These are phyloP conservation scores for Yponomeuta cagnagella DNA, from an alignment of 2,888 invertebrate species.

Conservation along the genomic window DNA sequence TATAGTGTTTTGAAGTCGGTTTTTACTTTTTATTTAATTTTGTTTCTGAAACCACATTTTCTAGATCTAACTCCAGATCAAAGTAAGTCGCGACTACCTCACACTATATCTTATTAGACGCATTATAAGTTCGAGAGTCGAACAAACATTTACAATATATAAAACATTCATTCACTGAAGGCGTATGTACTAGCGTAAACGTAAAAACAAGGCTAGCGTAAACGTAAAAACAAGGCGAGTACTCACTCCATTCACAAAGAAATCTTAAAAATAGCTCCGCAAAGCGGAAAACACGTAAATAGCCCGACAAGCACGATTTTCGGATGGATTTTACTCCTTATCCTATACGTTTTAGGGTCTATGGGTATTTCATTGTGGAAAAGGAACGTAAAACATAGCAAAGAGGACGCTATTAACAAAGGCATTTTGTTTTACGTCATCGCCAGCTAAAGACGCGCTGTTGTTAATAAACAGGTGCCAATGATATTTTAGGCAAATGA, in stretches of 20 bases:
- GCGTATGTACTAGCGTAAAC: not conserved
- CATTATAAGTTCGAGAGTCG: not conserved
- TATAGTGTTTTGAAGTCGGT: too few species aligned
- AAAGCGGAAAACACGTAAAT: not conserved
- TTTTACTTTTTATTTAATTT: too few species aligned
- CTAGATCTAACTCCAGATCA: too few species aligned
- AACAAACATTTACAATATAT: not conserved
- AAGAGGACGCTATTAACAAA: not conserved
- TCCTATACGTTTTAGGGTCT: not conserved
- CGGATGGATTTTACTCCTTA: not conserved
- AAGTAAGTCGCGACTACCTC: too few species aligned
- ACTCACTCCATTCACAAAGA: not conserved
- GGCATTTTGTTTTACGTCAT: too few species aligned
- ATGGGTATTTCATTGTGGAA: not conserved
- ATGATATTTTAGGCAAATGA: too few species aligned
- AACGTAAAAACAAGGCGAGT: not conserved
- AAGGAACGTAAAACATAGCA: not conserved
- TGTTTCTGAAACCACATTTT: too few species aligned
- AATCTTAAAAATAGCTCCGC: constrained; percentile 1
- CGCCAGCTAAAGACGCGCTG: too few species aligned
- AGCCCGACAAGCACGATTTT: not conserved
- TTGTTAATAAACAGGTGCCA: too few species aligned
- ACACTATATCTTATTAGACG: too few species aligned
- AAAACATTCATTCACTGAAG: not conserved
- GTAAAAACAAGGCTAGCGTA: not conserved